These are phyloP conservation scores for Fistularia commersonii DNA, from an alignment of 2,797 vertebrate genomes.

Conservation along the genomic window DNA sequence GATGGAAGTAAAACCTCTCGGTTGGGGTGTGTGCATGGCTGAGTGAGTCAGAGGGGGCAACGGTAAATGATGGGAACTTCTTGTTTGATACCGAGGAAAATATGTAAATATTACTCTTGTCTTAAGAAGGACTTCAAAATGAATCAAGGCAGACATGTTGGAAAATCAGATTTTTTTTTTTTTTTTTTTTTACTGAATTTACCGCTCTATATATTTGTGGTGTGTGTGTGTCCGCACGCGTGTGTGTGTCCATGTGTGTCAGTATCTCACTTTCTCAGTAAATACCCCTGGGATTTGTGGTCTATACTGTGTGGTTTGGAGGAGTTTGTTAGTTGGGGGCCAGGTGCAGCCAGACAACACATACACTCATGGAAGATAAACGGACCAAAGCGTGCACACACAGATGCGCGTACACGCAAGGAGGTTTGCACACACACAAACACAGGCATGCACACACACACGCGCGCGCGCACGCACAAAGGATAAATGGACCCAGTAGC, in stretches of 20 bases:
- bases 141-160: constrained; percentile 19
- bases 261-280: constrained; percentile 66
- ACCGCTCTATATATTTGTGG: constrained; percentile 43
- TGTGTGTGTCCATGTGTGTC: constrained; percentile 54
- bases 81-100: neutral
- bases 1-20: constrained; percentile 31
- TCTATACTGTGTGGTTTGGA: constrained; percentile 69
- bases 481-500: constrained; percentile 75
- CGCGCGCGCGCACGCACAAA: constrained; percentile 28
- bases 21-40: constrained; percentile 11
- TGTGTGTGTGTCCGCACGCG: constrained; percentile 10
- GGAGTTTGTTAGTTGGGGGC: constrained; percentile 76
- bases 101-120: constrained; percentile 14
- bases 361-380: constrained; percentile 62
- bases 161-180: neutral
- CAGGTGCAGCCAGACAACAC: constrained; percentile 75
- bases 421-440: no score
- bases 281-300: constrained; percentile 73
- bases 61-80: neutral
- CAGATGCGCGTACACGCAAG: constrained; percentile 19
- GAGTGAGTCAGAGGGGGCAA: constrained; percentile 18
- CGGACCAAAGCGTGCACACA: constrained; percentile 32
- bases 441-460: constrained; percentile 27
- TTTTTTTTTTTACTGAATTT: constrained; percentile 39
- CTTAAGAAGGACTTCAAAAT: constrained; percentile 25